Evolutionary conservation across 2,113 vertebrate species (phyloP), one percentile per base, ranked within the genome.

Genomic region (Carlito syrichta): DNA sequence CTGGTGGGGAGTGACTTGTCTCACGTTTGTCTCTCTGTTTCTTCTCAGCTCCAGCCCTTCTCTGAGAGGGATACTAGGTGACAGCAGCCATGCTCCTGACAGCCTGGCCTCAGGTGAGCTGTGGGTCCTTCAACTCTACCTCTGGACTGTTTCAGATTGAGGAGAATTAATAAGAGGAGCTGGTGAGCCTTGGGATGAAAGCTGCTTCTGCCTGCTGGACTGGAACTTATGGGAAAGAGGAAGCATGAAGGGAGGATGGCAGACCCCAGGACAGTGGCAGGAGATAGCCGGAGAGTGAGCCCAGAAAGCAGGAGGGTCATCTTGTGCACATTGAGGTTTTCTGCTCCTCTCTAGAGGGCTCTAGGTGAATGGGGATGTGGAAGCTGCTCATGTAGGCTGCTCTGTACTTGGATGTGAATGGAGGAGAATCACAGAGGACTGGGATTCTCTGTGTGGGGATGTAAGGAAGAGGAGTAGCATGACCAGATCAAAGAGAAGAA

Each of bases 51-150:
- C 45, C 96, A 94, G 56, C 38, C 40, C 71, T 92, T 66, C 84
- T 78, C 85, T 91, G 56, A 92, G 84, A 77, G 83, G 91, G n/a
- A 94, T 48, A 56, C 56, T 56, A 73, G 63, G 40, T 66, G 54
- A 95, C 88, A 91, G 71, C 97, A 85, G 58, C 91, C 93, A 52
- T 81, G 84, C 94, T 96, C 4, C 89, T 91, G 43, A 94, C 86
- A 35, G 38, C 84, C 66, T 93, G 96, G 97, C 79, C 91, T 54
- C 96, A 98, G 98, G 98, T 98, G 93, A 98, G 98, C 93, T 81
- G 40, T 66, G 78, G 38, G 62, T 62, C 84, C 96, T 50, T 96
- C 77, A 60, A 23, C 27, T 90, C 77, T 90, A 91, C 52, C 38
- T 96, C 40, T 87, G 35, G 38, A 52, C 68, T 84, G 74, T 96